Percentiles rank a stretch among this genome's conserved stretches.
These are phyloP conservation scores for Polyommatus iphigenia DNA, from an alignment of 2,888 invertebrate genomes.

Conservation along the genomic window DNA sequence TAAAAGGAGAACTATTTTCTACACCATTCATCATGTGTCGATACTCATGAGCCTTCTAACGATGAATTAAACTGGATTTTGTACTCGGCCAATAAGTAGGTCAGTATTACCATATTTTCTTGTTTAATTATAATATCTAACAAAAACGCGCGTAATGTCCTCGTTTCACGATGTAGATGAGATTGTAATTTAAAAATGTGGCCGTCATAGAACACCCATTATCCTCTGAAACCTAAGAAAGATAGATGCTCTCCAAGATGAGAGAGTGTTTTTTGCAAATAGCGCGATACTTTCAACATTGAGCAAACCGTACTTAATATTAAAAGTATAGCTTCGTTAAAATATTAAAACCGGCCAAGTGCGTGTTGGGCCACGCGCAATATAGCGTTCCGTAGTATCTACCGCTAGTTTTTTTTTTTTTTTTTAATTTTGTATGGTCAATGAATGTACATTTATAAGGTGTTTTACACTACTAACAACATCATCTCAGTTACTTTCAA, in stretches of 20 bases:
- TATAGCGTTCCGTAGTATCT: too few species aligned
- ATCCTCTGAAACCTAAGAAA: neutral
- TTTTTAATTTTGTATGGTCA: too few species aligned
- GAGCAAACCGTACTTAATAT: neutral
- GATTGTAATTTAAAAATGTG: slow-evolving; percentile 21
- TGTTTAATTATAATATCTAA: slow-evolving; percentile 30
- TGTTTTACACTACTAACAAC: too few species aligned
- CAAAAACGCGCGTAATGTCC: slow-evolving; percentile 24
- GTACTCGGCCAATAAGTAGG: slow-evolving; percentile 7
- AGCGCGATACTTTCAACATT: neutral
- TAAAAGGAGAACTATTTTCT: neutral
- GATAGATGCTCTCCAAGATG: neutral
- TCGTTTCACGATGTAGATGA: neutral
- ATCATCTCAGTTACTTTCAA: too few species aligned
- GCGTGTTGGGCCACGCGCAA: too few species aligned
- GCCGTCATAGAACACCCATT: slow-evolving; percentile 14
- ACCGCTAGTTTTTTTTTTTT: too few species aligned
- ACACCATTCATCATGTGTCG: neutral
- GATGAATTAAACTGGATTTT: slow-evolving; percentile 13
- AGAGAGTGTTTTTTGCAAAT: neutral
- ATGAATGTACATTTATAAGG: too few species aligned
- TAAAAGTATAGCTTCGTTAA: too few species aligned
- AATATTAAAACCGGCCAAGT: too few species aligned
- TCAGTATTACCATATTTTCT: slow-evolving; percentile 27
- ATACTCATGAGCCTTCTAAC: neutral